Conservation (phyloP, 2,888 invertebrate species). For the Seladonia tumulorum region DNA sequence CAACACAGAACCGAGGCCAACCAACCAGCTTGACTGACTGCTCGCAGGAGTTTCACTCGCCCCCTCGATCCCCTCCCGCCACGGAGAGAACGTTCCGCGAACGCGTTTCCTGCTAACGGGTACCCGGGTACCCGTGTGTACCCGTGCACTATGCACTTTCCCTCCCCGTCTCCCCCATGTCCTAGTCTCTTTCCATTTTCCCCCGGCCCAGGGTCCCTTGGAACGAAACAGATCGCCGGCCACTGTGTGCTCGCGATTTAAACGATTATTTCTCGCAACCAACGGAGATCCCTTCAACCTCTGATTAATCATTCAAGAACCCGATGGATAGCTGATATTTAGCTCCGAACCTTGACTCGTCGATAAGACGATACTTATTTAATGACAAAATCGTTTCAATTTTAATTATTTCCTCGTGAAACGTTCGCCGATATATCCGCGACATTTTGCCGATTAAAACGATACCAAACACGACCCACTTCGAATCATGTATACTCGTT, state of each 20-base stretch:
- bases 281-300: neutral
- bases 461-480: neutral
- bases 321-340: too few relatives aligned
- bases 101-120: constrained; percentile 48
- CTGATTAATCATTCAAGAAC: neutral
- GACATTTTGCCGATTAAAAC: neutral
- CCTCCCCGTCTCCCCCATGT: neutral
- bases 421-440: neutral
- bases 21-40: constrained; percentile 76
- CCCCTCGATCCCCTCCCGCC: constrained; percentile 42
- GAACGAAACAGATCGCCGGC: neutral
- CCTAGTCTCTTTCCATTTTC: neutral
- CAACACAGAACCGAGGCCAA: constrained; percentile 66
- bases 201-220: neutral
- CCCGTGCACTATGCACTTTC: constrained; percentile 7
- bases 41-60: constrained; percentile 67
- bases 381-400: too few relatives aligned
- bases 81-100: constrained; percentile 58
- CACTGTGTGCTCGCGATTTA: neutral
- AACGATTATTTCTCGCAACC: neutral
- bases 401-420: neutral
- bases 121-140: constrained; percentile 17
- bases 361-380: too few relatives aligned
- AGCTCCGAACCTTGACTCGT: too few relatives aligned
- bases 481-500: neutral